Conservation (phyloP, 64 coral and sea anemone species). For the Actinia tenebrosa region DNA sequence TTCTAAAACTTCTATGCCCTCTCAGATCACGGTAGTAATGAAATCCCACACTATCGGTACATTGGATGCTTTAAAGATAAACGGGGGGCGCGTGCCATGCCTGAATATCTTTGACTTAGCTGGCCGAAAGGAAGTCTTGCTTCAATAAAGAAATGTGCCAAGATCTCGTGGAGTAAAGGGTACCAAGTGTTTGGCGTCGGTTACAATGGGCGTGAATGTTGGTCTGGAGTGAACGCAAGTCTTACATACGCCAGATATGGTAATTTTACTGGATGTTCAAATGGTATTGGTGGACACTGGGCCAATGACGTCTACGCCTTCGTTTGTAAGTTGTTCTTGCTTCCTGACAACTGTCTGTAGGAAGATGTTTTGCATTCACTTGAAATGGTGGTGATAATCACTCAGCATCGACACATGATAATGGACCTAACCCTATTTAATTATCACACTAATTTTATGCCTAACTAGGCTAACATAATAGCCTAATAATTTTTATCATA, state of each 20-base stretch:
- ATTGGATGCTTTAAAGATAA: neutral
- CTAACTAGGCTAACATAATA: neutral
- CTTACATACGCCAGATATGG: neutral
- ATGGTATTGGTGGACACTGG: neutral
- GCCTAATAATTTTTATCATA: neutral
- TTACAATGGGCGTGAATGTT: neutral
- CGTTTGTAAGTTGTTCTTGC: neutral
- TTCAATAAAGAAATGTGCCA: neutral
- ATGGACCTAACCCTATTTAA: neutral
- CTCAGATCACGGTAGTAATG: neutral
- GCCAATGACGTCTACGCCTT: neutral
- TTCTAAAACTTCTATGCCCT: no score
- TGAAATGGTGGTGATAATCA: no score
- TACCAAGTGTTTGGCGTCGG: neutral
- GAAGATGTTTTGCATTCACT: no score
- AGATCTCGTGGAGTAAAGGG: neutral
- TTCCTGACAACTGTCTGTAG: no score
- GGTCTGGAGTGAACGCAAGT: neutral
- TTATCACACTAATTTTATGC: neutral
- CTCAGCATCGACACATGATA: no score
- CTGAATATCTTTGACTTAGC: neutral
- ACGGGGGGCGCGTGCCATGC: neutral
- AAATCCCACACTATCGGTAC: neutral
- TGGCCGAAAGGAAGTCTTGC: no score
- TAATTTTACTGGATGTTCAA: neutral